Evolutionary conservation across 2,113 vertebrate species (phyloP).

Genomic region (Eptatretus burgeri): DNA sequence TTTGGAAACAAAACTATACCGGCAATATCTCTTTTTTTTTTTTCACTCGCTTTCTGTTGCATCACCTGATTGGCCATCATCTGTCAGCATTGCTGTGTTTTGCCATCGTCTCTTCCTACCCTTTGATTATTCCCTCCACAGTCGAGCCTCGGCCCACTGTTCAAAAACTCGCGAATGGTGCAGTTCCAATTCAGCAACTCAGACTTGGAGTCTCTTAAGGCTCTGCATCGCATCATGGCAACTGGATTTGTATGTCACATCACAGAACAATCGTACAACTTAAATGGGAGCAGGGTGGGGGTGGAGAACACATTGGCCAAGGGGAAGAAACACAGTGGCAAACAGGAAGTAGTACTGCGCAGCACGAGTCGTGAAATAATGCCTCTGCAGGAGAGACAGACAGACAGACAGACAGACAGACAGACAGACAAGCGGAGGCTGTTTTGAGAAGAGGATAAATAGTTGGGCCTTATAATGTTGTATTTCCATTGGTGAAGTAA

Average conservation of each 20-base stretch:
- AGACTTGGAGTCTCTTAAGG: slow-evolving; percentile 56
- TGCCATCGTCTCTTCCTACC: background rate
- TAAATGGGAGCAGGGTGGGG: background rate
- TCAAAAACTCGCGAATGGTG: slow-evolving; percentile 70
- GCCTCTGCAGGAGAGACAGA: no score
- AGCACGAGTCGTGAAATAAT: no score
- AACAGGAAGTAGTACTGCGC: no score
- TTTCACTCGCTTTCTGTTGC: background rate
- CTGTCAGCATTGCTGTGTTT: rapidly evolving
- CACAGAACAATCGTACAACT: background rate
- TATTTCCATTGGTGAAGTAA: no score
- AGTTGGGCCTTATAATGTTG: no score
- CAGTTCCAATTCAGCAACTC: slow-evolving; percentile 78
- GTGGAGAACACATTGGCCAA: background rate
- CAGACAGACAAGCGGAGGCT: no score
- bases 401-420: no score
- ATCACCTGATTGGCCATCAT: background rate
- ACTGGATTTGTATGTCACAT: slow-evolving; percentile 42
- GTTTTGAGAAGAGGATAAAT: no score
- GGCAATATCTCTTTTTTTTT: background rate
- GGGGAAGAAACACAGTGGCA: no score
- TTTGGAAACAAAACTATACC: background rate
- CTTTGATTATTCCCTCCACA: slow-evolving; percentile 9
- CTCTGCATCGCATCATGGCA: slow-evolving; percentile 62
- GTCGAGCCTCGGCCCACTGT: slow-evolving; percentile 55